Evolutionary conservation across 2,113 vertebrate genomes (phyloP), one percentile per base, ranked within the genome.

Genomic region (Coryphaenoides rupestris): DNA sequence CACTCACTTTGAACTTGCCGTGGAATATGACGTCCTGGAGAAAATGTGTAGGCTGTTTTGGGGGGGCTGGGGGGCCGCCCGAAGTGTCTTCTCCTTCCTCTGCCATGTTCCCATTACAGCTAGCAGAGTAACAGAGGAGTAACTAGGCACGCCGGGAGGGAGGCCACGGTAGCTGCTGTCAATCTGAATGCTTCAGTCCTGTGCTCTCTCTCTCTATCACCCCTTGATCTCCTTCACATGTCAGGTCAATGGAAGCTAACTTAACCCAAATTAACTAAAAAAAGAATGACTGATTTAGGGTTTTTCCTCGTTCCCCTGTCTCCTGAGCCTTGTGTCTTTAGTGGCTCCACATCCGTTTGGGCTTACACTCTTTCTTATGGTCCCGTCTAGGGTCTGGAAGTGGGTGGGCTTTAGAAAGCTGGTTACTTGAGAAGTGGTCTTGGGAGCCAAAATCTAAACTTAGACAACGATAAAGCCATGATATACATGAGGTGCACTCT

Each of bases 381-480:
- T 40, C 13, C 33, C 33, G 33, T 40, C 33, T 40, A 12, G 1
- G 33, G 6, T 40, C 33, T 40, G 13, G 33, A 62, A 68, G 72
- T 68, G 57, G 62, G 57, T 73, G 73, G 69, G 77, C 65, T 61
- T 56, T 62, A 72, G 50, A 57, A 75, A 82, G 66, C 73, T 70
- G 85, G 90, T 82, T 87, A 90, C 85, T 89, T 86, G 90, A 91
- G 88, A 90, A 76, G 82, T 16, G 19, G 58, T 63, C 68, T 59
- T 62, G 45, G 40, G 70, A 79, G 86, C 86, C 89, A 89, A 84
- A 72, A 83, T 85, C 90, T 91, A 90, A 91, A 89, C 84, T 89
- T 90, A 91, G 89, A 81, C 70, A 73, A 87, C 80, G 79, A 86
- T 87, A 86, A 88, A 88, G 82, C 61, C 60, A 67, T 78, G 79